A percentile compares a stretch with the other conserved stretches of the same genome.
Conservation (phyloP, 2,113 vertebrate species). For the Caretta caretta region DNA sequence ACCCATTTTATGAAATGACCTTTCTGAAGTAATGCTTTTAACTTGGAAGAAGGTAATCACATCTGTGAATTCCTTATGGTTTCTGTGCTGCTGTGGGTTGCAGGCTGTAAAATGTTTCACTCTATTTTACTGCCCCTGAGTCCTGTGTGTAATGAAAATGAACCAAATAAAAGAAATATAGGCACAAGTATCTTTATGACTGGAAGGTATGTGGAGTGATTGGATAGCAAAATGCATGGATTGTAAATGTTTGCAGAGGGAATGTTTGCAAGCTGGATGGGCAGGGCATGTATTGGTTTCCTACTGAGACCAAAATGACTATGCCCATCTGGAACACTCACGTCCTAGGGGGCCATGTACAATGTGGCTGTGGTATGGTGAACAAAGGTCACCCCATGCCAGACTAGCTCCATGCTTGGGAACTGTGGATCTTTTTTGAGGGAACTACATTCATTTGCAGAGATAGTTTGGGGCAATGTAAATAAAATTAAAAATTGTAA, state of each 20-base stretch:
- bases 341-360: background rate
- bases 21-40: slow-evolving; percentile 54
- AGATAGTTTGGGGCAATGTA: background rate
- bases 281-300: background rate
- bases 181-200: background rate
- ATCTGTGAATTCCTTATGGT: slow-evolving; percentile 47
- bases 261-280: background rate
- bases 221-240: background rate
- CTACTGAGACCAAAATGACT: background rate
- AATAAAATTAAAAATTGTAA: background rate
- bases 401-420: background rate
- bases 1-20: slow-evolving; percentile 11
- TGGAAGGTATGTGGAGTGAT: background rate
- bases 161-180: background rate
- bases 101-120: background rate
- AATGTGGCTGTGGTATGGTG: background rate
- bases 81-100: slow-evolving; percentile 22
- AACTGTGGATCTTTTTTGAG: background rate
- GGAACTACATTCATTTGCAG: accelerated
- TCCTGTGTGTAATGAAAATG: slow-evolving; percentile 21
- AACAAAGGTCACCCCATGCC: background rate
- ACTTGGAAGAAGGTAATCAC: slow-evolving; percentile 27
- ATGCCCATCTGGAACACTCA: background rate
- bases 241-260: slow-evolving; percentile 25
- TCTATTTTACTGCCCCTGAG: background rate